Percentiles rank a stretch among this genome's conserved stretches.
Conservation (phyloP, 2,113 vertebrate species). For the Pygathrix nemaeus region DNA sequence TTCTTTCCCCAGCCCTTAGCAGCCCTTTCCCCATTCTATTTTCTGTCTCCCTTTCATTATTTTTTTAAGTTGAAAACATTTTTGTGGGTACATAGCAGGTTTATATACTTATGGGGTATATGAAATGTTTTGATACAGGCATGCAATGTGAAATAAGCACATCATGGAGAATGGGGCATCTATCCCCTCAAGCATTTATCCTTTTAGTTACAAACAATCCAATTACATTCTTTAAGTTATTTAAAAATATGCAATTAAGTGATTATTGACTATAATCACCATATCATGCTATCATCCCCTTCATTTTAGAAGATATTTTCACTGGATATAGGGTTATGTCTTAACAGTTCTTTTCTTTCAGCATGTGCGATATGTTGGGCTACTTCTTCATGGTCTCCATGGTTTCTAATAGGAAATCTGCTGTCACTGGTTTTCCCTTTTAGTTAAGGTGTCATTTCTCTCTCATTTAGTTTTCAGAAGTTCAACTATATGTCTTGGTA, state of each 20-base stretch:
- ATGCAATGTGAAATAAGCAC: too few species aligned
- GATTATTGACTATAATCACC: too few species aligned
- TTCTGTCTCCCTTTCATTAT: not conserved
- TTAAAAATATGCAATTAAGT: not conserved
- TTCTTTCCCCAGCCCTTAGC: too few species aligned
- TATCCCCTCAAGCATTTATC: too few species aligned
- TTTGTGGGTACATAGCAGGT: too few species aligned
- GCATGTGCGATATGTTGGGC: not conserved
- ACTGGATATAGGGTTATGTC: not conserved
- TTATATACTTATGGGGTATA: too few species aligned
- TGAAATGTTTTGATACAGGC: too few species aligned
- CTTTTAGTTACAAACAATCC: too few species aligned
- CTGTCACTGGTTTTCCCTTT: not conserved
- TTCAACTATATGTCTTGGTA: not conserved
- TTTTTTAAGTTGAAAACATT: not conserved
- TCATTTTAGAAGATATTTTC: too few species aligned
- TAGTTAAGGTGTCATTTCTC: not conserved
- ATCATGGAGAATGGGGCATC: too few species aligned
- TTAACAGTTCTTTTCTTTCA: not conserved
- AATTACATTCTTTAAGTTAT: not conserved
- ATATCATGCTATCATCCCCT: too few species aligned
- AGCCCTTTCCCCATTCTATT: not conserved
- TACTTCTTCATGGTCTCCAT: not conserved
- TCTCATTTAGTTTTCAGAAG: not conserved
- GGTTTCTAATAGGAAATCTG: not conserved